These are phyloP conservation scores for Sylvia atricapilla DNA, from an alignment of 2,113 vertebrate species.

Conservation along the genomic window DNA sequence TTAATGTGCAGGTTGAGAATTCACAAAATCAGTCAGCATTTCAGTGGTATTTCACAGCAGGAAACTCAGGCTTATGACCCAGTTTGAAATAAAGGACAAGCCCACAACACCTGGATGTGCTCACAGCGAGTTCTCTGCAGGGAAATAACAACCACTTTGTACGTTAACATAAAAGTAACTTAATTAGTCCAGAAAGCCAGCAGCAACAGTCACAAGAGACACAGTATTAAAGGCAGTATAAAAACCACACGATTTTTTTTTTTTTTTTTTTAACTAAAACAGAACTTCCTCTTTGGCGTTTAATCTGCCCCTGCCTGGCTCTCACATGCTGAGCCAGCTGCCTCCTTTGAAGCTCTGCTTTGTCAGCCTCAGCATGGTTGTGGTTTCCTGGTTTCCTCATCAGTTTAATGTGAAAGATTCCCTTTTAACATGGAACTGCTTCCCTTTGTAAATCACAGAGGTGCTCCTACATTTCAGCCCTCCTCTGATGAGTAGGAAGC, in stretches of 20 bases:
- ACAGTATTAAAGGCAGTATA: background rate
- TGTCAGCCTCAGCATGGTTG: background rate
- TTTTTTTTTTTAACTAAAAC: background rate
- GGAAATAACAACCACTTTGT: conserved; percentile 39
- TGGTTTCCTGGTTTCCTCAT: background rate
- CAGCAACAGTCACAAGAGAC: background rate
- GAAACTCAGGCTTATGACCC: conserved; percentile 20
- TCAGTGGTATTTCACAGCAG: conserved; percentile 32
- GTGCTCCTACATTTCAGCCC: background rate
- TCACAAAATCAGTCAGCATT: conserved; percentile 12
- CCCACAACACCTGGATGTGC: background rate
- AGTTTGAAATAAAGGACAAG: conserved; percentile 21
- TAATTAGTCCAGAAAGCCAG: conserved; percentile 50
- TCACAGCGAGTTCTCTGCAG: conserved; percentile 13
- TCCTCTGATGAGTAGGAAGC: background rate
- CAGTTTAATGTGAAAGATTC: background rate
- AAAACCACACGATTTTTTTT: background rate
- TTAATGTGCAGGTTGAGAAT: conserved; percentile 35
- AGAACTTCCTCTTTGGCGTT: background rate
- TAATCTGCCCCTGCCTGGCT: background rate
- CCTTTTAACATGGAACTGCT: background rate
- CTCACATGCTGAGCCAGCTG: background rate
- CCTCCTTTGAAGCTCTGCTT: conserved; percentile 23
- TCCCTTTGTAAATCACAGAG: background rate
- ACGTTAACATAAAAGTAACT: conserved; percentile 36